These are phyloP conservation scores for Leucoraja ocellata DNA, from an alignment of 2,797 vertebrate species.

Conservation along the genomic window DNA sequence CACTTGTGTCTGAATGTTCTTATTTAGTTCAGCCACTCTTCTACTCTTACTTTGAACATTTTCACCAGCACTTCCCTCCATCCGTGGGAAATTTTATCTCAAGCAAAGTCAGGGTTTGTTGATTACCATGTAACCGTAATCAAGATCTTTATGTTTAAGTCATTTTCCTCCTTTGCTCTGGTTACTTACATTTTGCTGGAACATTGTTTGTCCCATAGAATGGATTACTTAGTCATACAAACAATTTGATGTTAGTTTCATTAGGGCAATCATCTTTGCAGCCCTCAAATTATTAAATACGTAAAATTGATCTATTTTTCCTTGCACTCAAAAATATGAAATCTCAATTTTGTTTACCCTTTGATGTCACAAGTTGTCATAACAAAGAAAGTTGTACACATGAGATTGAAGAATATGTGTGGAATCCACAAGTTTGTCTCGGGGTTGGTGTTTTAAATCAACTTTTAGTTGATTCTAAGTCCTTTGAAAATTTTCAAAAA, in stretches of 20 bases:
- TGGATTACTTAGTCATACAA: not conserved
- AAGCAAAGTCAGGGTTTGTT: not conserved
- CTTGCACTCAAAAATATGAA: not conserved
- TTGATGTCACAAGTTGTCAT: not conserved
- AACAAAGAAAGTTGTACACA: not conserved
- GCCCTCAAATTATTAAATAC: not conserved
- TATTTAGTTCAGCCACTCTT: not conserved
- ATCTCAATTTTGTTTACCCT: not conserved
- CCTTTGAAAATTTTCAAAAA: not conserved
- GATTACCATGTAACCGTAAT: not conserved
- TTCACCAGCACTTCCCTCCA: not conserved
- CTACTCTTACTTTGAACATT: not conserved
- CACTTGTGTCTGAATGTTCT: too few species aligned
- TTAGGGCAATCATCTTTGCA: not conserved
- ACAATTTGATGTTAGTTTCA: not conserved
- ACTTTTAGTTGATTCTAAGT: not conserved
- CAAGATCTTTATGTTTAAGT: too few species aligned
- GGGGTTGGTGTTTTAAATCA: not conserved
- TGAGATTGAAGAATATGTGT: not conserved
- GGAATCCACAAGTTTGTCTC: slow-evolving; percentile 3
- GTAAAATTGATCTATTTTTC: not conserved
- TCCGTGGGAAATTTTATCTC: not conserved
- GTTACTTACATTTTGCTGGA: not conserved
- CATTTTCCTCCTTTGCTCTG: not conserved
- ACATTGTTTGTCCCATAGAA: not conserved